These are phyloP conservation scores for Dipodomys stephensi DNA, from an alignment of 2,113 vertebrate genomes.

Conservation along the genomic window DNA sequence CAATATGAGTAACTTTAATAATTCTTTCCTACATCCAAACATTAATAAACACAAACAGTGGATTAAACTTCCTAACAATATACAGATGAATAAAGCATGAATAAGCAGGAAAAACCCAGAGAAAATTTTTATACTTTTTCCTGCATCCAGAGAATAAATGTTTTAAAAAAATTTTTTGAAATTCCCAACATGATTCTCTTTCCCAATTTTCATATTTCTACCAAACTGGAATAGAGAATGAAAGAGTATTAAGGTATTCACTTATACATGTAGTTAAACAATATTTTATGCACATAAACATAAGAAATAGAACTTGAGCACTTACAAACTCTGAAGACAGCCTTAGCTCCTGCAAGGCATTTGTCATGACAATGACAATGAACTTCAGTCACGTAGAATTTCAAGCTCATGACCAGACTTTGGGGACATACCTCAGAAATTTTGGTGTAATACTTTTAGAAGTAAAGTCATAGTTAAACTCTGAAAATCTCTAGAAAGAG, in stretches of 20 bases:
- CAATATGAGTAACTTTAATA: not conserved
- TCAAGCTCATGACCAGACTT: not conserved
- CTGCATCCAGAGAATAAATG: not conserved
- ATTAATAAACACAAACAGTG: not conserved
- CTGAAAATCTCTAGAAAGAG: not conserved
- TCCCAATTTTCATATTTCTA: not conserved
- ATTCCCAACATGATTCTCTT: not conserved
- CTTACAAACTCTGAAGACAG: not conserved
- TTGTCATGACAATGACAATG: not conserved
- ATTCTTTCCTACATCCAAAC: no score
- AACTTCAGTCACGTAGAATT: not conserved
- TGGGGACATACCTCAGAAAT: not conserved
- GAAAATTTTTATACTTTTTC: slow-evolving; percentile 3
- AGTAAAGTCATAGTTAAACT: not conserved
- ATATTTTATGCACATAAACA: not conserved
- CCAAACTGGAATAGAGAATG: not conserved
- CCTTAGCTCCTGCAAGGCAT: not conserved
- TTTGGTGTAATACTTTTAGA: not conserved
- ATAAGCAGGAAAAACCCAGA: not conserved
- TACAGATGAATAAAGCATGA: not conserved
- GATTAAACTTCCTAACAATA: not conserved
- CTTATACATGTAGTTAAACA: not conserved
- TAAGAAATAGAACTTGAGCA: not conserved
- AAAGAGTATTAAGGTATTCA: not conserved
- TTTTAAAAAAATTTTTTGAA: not conserved